phyloP scores from a whole-genome alignment of 2,888 invertebrate genomes.

The Metopia argyrocephala region DNA sequence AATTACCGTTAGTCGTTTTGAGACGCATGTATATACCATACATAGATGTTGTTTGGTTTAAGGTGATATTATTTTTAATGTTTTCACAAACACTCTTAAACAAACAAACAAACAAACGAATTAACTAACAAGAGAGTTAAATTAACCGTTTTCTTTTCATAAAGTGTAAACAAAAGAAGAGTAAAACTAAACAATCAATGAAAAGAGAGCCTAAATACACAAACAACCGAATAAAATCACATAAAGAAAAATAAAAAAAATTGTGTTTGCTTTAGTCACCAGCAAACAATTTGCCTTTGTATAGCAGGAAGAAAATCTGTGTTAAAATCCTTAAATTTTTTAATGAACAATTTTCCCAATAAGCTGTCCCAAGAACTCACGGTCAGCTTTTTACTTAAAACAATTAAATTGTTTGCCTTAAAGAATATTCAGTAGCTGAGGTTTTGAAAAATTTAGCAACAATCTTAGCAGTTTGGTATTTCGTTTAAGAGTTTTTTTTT shows the following conservation, averaged over 20 bases:
- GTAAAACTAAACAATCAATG: not conserved
- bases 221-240: not conserved
- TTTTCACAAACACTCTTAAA: not conserved
- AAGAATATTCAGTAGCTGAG: not conserved
- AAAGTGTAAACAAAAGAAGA: not conserved
- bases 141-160: slow-evolving; percentile 9
- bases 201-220: slow-evolving; percentile 37
- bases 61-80: slow-evolving; percentile 5
- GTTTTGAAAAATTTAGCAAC: slow-evolving; percentile 23
- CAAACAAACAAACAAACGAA: slow-evolving; percentile 1
- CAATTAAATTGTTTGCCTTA: not conserved
- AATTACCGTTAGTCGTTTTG: slow-evolving; percentile 31
- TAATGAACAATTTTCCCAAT: no score
- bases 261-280: slow-evolving; percentile 2
- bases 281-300: not conserved
- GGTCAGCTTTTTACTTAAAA: slow-evolving; percentile 11
- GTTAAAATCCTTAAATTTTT: not conserved
- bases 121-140: not conserved
- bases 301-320: not conserved
- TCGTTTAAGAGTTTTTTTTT: slow-evolving; percentile 4
- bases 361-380: not conserved
- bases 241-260: not conserved
- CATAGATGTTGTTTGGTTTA: not conserved
- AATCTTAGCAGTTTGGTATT: slow-evolving; percentile 26
- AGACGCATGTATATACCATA: not conserved